Base-by-base conservation (phyloP, 2,888 invertebrate species). In the Rhogogaster chlorosoma region DNA sequence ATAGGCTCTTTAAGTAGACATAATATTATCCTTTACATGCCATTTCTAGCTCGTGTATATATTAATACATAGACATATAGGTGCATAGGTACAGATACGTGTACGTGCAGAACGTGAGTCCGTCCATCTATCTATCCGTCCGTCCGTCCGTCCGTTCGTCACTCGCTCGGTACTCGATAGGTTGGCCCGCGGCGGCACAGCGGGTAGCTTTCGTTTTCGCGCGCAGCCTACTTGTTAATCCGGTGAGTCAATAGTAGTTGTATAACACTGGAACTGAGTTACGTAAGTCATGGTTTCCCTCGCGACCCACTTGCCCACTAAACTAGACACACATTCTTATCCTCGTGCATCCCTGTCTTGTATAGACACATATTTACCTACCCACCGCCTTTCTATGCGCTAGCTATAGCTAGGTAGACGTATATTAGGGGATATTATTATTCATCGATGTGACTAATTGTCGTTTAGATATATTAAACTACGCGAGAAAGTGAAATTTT, bases 281-380 rank as follows among this genome's bases (percentile, higher is more conserved):
- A 93, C 93, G 92, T 92, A 93, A 93, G 89, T 88, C 89, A 90
- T 90, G 90, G 91, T 93, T 93, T 92, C 92, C 91, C 93, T 91
- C 90, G 91, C 93, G 93, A 93, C 93, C 93, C 92, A 93, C 93
- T 93, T 93, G 93, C 93, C 93, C 92, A 93, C 91, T 93, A 93
- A 93, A 93, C 93, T 93, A 93, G 93, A 93, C 93, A 93, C 90
- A 93, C 92, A 92, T 93, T 93, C 92, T 93, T 92, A 92, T 92
- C 92, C 75, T 26, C 83, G 42, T 45, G 26, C 83, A 83, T 83
- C 83, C 83, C 83, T 67, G n/a, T 18, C 7, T 32, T 32, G 12
- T 67, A 67, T 32, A 73, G 73, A 36, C 15, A 45, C 42, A 45
- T 29, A 38, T 42, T 36, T 29, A 32, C 32, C 22, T 64, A 64